Conservation (phyloP, 1,140 invertebrate genomes). For the Trichonephila inaurata region DNA sequence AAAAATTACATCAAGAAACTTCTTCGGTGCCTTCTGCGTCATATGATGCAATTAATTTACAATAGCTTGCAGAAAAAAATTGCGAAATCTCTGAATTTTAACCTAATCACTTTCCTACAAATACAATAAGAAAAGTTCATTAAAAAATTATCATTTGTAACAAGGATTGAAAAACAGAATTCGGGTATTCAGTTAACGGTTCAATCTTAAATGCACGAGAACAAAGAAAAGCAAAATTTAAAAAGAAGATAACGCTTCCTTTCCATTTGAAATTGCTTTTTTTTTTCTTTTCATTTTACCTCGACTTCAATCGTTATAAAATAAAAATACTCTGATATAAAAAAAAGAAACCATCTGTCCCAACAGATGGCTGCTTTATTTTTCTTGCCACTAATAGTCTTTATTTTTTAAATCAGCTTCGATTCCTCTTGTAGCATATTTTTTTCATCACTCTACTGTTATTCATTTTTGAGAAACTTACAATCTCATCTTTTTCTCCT, state of each 20-base stretch:
- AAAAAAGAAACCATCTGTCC: conserved; percentile 24
- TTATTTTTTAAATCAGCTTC: conserved; percentile 27
- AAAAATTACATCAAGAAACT: too few relatives aligned
- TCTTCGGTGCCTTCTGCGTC: too few relatives aligned
- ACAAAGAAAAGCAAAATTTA: not conserved
- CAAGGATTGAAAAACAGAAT: too few relatives aligned
- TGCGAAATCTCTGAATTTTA: too few relatives aligned
- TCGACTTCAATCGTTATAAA: not conserved
- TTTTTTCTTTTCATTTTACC: not conserved
- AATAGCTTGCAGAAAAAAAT: too few relatives aligned
- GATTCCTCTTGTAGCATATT: not conserved
- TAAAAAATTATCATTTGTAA: too few relatives aligned
- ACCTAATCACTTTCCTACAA: too few relatives aligned
- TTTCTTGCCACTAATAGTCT: not conserved
- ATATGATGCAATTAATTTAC: too few relatives aligned
- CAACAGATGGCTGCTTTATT: not conserved
- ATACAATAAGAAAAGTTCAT: too few relatives aligned
- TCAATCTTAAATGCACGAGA: not conserved
- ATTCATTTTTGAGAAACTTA: conserved; percentile 46
- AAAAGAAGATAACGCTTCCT: not conserved
- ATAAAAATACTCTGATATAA: not conserved
- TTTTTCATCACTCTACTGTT: conserved; percentile 6
- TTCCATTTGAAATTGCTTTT: not conserved
- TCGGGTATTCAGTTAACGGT: too few relatives aligned
- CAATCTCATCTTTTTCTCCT: conserved; percentile 42